Conservation (phyloP, 2,888 invertebrate genomes). For the Pterostichus madidus region DNA sequence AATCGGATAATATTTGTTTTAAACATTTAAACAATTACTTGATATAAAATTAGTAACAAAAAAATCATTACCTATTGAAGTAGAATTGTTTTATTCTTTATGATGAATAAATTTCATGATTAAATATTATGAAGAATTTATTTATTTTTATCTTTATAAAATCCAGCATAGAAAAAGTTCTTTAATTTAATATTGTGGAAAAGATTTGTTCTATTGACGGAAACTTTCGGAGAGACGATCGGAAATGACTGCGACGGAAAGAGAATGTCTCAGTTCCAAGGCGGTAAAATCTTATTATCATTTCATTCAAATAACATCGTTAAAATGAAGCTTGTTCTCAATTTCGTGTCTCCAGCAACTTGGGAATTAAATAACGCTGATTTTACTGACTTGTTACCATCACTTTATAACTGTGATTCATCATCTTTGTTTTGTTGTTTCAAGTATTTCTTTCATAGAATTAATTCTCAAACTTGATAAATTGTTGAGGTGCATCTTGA, state of each 20-base stretch:
- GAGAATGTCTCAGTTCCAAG: slow-evolving; percentile 8
- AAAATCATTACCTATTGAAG: too few species aligned
- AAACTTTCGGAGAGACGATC: slow-evolving; percentile 9
- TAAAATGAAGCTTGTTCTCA: slow-evolving; percentile 37
- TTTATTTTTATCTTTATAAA: neutral
- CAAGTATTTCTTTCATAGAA: neutral
- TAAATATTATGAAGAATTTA: too few species aligned
- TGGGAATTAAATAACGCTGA: slow-evolving; percentile 29
- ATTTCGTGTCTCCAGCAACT: slow-evolving; percentile 12
- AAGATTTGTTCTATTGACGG: slow-evolving; percentile 8
- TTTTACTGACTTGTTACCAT: neutral
- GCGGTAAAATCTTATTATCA: slow-evolving; percentile 29
- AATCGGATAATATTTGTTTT: too few species aligned
- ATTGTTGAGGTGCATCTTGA: slow-evolving; percentile 6
- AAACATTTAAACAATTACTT: too few species aligned
- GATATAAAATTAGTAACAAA: too few species aligned
- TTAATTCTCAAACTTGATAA: slow-evolving; percentile 30
- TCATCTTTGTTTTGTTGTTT: neutral
- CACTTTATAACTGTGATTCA: too few species aligned
- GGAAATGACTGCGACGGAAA: neutral
- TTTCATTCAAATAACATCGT: slow-evolving; percentile 34
- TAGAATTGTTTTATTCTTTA: too few species aligned
- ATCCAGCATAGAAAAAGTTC: neutral
- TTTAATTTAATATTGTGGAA: neutral
- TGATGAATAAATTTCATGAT: too few species aligned